phyloP scores from a whole-genome alignment of 2,113 vertebrate species.

The Procavia capensis region DNA sequence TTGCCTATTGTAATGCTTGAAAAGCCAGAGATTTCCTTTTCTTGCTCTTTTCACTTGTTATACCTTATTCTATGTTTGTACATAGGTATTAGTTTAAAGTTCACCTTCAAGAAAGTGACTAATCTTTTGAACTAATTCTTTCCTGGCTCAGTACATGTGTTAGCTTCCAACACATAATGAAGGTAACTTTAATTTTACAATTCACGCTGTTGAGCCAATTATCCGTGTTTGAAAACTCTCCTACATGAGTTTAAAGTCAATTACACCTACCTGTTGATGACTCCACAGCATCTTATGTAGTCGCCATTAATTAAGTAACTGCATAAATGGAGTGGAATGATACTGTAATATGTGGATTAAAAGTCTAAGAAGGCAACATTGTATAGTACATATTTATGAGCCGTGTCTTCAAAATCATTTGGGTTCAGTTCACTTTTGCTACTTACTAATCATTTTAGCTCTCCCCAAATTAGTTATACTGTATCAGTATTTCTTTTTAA shows the following conservation, averaged over 20 bases:
- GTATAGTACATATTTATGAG: neutral
- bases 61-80: neutral
- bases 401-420: neutral
- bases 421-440: neutral
- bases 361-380: neutral
- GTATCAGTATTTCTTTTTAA: neutral
- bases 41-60: neutral
- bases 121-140: conserved; percentile 30
- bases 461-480: neutral
- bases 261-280: neutral
- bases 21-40: neutral
- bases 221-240: neutral
- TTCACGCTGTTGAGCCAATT: neutral
- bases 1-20: neutral
- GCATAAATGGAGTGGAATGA: neutral
- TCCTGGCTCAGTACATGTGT: neutral
- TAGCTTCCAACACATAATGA: neutral
- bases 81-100: neutral
- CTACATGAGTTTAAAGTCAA: neutral
- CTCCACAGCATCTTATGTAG: neutral
- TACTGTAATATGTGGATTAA: neutral
- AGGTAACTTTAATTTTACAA: neutral
- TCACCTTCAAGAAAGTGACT: neutral
- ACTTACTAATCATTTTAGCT: neutral
- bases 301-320: neutral